Conservation (phyloP, 2,113 vertebrate genomes). For the Petrocephalus microphthalmus region DNA sequence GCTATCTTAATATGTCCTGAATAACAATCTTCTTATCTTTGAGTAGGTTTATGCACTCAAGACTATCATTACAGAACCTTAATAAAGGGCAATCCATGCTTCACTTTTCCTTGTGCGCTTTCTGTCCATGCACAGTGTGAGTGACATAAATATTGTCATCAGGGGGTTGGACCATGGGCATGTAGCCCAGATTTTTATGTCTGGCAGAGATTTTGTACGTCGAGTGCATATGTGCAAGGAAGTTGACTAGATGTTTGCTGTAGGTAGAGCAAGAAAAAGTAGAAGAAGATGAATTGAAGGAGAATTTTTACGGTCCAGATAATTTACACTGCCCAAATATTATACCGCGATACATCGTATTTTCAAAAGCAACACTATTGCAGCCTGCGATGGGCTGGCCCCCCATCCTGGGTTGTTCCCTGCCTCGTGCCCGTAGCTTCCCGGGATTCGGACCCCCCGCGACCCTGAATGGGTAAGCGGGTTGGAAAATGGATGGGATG, state of each 20-base stretch:
- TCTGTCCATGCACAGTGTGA: background rate
- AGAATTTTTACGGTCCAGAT: background rate
- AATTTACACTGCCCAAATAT: background rate
- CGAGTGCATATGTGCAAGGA: no score
- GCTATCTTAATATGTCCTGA: background rate
- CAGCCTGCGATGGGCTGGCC: no score
- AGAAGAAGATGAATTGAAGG: background rate
- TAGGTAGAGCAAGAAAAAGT: background rate
- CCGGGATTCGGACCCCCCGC: no score
- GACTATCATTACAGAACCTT: background rate
- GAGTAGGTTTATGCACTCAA: background rate
- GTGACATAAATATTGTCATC: background rate
- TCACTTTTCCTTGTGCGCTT: background rate
- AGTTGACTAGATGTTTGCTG: background rate
- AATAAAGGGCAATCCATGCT: background rate
- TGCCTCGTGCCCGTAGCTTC: no score
- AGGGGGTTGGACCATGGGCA: background rate
- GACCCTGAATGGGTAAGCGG: no score
- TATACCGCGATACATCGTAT: background rate
- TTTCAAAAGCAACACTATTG: background rate
- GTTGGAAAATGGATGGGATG: no score
- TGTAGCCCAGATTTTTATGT: background rate
- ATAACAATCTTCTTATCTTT: background rate
- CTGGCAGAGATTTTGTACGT: no score
- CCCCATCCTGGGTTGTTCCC: no score